phyloP scores from a whole-genome alignment of 2,797 vertebrate genomes.

The Chelon auratus region DNA sequence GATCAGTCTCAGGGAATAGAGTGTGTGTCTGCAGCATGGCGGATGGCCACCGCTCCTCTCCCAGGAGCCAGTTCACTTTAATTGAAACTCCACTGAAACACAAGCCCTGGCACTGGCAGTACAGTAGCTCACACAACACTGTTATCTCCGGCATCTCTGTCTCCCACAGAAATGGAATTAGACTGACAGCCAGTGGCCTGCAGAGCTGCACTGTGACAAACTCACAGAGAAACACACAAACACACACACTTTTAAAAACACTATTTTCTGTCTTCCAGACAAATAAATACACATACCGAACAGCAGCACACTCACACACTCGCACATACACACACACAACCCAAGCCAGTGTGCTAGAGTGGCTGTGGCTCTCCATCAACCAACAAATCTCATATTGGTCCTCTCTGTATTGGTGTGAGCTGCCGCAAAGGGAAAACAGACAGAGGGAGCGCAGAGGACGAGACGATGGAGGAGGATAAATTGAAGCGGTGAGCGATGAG shows the following conservation, averaged over 20 bases:
- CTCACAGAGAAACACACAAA: conserved; percentile 14
- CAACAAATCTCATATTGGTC: conserved; percentile 57
- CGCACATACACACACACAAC: conserved; percentile 1
- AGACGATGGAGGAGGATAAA: conserved; percentile 43
- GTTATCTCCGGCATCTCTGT: conserved; percentile 62
- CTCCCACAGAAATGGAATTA: conserved; percentile 62
- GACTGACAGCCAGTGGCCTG: conserved; percentile 53
- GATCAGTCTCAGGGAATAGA: conserved; percentile 62
- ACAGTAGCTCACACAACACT: conserved; percentile 46
- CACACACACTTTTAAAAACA: conserved; percentile 12
- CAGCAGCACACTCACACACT: not conserved
- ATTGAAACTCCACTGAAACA: conserved; percentile 70
- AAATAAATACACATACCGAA: conserved; percentile 16
- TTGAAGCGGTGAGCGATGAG: conserved; percentile 44
- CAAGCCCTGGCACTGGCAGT: conserved; percentile 44
- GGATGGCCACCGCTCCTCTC: conserved; percentile 55
- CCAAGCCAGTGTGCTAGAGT: conserved; percentile 24
- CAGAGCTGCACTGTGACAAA: conserved; percentile 32
- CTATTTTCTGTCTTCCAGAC: not conserved
- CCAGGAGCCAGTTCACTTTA: conserved; percentile 64
- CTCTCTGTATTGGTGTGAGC: conserved; percentile 36
- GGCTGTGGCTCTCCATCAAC: conserved; percentile 57
- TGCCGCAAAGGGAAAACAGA: conserved; percentile 11
- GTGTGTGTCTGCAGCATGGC: conserved; percentile 55
- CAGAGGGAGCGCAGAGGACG: conserved; percentile 5